Percentiles rank a stretch among this genome's conserved stretches.
Conservation (phyloP, 2,113 vertebrate species). For the Daubentonia madagascariensis region DNA sequence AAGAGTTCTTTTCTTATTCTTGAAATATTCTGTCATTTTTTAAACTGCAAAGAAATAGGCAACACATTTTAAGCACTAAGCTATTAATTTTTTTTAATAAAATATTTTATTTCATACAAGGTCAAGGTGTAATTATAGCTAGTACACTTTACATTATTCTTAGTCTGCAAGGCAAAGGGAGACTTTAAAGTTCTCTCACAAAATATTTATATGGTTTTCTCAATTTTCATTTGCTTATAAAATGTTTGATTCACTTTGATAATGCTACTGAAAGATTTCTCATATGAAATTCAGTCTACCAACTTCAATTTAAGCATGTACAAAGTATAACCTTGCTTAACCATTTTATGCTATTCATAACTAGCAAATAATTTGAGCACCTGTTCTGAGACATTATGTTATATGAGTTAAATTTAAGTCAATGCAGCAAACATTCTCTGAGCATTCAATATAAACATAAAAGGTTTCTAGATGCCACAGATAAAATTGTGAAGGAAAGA, state of each 20-base stretch:
- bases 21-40: neutral
- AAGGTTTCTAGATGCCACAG: neutral
- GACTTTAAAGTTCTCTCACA: neutral
- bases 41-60: neutral
- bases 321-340: neutral
- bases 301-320: neutral
- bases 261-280: slow-evolving; percentile 17
- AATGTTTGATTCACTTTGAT: slow-evolving; percentile 35
- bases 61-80: neutral
- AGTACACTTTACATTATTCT: neutral
- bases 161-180: neutral
- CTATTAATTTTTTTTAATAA: neutral
- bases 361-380: neutral
- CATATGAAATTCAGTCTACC: slow-evolving; percentile 48
- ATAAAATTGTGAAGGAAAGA: neutral
- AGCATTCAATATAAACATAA: neutral
- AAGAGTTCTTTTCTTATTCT: neutral
- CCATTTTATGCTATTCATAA: neutral
- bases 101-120: neutral
- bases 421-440: neutral
- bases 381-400: neutral
- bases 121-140: neutral
- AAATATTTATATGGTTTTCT: neutral
- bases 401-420: neutral
- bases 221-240: slow-evolving; percentile 30